phyloP scores from a whole-genome alignment of 2,888 invertebrate genomes.

The Craniophora ligustri region DNA sequence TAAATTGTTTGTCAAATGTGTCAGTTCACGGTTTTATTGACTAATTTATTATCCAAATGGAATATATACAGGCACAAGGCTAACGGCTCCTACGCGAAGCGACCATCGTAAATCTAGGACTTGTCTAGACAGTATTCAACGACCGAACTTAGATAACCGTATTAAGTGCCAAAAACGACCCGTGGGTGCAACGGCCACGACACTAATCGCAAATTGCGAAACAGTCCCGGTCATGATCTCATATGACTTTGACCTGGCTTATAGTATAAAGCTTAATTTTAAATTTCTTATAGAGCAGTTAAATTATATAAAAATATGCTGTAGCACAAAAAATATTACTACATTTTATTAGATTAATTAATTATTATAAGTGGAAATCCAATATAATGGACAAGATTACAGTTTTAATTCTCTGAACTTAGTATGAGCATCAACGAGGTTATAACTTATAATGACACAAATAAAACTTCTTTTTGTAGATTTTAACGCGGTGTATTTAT shows the following conservation, averaged over 20 bases:
- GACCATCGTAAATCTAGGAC: constrained; percentile 80
- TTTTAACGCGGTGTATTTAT: no score
- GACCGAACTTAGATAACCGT: constrained; percentile 58
- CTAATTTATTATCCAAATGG: constrained; percentile 70
- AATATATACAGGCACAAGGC: constrained; percentile 75
- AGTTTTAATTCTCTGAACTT: no score
- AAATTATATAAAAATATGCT: neutral
- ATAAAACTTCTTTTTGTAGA: no score
- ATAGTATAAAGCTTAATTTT: neutral
- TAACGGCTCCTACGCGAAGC: constrained; percentile 82
- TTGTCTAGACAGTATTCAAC: constrained; percentile 62
- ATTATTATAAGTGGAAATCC: neutral
- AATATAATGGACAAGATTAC: no score
- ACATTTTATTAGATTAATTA: neutral
- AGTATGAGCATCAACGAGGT: no score
- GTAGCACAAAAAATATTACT: no score
- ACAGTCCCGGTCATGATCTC: constrained; percentile 18
- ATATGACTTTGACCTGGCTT: constrained; percentile 16
- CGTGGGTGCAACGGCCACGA: constrained; percentile 62
- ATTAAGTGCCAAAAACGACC: constrained; percentile 66
- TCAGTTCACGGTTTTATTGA: constrained; percentile 65
- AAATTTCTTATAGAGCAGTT: neutral
- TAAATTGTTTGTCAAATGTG: constrained; percentile 73
- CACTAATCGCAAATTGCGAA: constrained; percentile 48
- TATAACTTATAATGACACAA: no score